Conservation (phyloP, 2,113 vertebrate species). For the Ailurus styani region DNA sequence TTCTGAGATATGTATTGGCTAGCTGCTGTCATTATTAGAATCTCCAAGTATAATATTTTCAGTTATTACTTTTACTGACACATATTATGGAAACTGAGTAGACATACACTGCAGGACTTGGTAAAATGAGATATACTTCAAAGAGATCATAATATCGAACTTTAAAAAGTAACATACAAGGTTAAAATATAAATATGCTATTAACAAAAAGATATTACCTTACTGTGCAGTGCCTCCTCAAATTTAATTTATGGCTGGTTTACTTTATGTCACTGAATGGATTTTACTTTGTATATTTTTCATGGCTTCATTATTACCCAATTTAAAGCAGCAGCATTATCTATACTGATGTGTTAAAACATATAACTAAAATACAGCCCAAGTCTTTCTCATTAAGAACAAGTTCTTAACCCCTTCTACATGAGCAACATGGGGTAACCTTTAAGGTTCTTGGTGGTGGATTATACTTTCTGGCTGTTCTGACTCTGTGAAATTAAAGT, state of each 20-base stretch:
- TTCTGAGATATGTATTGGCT: neutral
- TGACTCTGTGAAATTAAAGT: neutral
- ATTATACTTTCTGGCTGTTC: neutral
- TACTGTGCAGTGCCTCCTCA: accelerated
- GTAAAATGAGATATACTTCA: neutral
- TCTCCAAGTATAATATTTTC: conserved; percentile 18
- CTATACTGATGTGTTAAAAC: neutral
- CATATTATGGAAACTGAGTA: neutral
- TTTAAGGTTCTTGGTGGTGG: neutral
- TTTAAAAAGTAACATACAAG: neutral
- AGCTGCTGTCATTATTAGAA: conserved; percentile 10
- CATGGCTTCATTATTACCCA: neutral
- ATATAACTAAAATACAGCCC: neutral
- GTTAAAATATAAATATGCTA: neutral
- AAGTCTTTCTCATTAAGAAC: neutral
- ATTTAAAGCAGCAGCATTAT: neutral
- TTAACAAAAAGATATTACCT: neutral
- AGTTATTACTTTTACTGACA: conserved; percentile 40
- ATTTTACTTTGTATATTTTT: neutral
- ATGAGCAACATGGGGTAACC: neutral
- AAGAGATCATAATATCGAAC: neutral
- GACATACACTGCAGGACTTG: neutral
- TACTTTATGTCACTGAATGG: neutral
- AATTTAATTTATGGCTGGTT: neutral
- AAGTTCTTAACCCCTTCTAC: neutral